Conservation (phyloP, 2,797 vertebrate genomes). For the Dallia pectoralis region DNA sequence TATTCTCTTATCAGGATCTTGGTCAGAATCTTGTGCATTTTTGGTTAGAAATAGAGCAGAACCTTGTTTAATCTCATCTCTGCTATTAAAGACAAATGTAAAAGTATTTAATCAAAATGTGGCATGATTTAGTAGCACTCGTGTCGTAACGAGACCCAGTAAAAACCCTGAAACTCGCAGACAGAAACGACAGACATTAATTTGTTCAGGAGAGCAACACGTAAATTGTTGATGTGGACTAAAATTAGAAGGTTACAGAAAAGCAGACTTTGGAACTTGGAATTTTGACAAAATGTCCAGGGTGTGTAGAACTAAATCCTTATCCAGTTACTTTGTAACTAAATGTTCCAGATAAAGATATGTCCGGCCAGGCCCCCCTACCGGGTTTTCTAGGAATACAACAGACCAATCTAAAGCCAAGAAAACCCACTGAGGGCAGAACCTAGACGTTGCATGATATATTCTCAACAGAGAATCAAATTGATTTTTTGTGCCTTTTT, state of each 20-base stretch:
- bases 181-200: slow-evolving; percentile 6
- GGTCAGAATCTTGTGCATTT: slow-evolving; percentile 5
- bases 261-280: slow-evolving; percentile 54
- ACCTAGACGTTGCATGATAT: neutral
- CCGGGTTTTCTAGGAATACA: slow-evolving; percentile 15
- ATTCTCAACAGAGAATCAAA: neutral
- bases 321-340: slow-evolving; percentile 30
- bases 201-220: slow-evolving; percentile 17
- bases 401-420: neutral
- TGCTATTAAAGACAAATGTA: slow-evolving; percentile 19
- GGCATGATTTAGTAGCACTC: slow-evolving; percentile 46
- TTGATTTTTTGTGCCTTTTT: slow-evolving; percentile 13
- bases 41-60: slow-evolving; percentile 8
- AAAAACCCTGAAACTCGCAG: slow-evolving; percentile 49
- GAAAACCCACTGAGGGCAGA: neutral
- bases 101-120: slow-evolving; percentile 26
- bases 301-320: slow-evolving; percentile 25
- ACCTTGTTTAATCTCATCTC: slow-evolving; percentile 29
- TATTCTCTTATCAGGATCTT: slow-evolving; percentile 48
- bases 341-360: slow-evolving; percentile 18
- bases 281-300: slow-evolving; percentile 32
- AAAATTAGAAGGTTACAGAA: slow-evolving; percentile 68
- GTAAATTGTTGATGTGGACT: slow-evolving; percentile 52
- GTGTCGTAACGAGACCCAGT: slow-evolving; percentile 38
- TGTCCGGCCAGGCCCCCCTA: slow-evolving; percentile 12